These are phyloP conservation scores for Thecocarcelia acutangulata DNA, from an alignment of 2,888 invertebrate species.

Conservation along the genomic window DNA sequence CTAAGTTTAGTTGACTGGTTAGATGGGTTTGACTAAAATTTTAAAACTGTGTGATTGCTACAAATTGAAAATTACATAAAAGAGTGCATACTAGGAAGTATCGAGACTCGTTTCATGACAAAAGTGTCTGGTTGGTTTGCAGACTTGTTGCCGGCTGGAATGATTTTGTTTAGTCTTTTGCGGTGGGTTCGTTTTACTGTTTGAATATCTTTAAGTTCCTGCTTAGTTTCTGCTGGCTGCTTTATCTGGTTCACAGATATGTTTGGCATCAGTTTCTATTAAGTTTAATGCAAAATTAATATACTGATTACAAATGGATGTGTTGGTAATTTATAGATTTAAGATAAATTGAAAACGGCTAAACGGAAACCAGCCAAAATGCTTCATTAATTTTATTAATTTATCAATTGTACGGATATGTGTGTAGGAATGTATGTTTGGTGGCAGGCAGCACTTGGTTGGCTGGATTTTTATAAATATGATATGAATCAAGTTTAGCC, in stretches of 20 bases:
- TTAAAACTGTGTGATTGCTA: conserved; percentile 36
- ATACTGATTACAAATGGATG: conserved; percentile 31
- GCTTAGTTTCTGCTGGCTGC: background rate
- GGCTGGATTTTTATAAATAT: background rate
- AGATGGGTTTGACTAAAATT: conserved; percentile 42
- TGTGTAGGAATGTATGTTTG: too few relatives aligned
- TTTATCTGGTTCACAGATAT: background rate
- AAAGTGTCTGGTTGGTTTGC: background rate
- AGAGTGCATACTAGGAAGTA: background rate
- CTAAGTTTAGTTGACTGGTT: conserved; percentile 47
- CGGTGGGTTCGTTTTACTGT: background rate
- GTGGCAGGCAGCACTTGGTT: too few relatives aligned
- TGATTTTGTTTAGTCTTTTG: background rate
- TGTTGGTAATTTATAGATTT: conserved; percentile 23
- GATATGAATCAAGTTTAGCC: background rate
- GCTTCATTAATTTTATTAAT: conserved; percentile 7
- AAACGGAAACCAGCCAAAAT: background rate
- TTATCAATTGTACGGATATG: background rate
- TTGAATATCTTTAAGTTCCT: background rate
- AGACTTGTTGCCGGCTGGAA: background rate
- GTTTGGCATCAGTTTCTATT: conserved; percentile 24
- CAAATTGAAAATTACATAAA: conserved; percentile 17
- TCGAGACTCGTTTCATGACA: background rate
- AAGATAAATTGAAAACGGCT: background rate
- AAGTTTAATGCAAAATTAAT: conserved; percentile 30